These are phyloP conservation scores for Tapirus indicus DNA, from an alignment of 2,797 vertebrate genomes.

Conservation along the genomic window DNA sequence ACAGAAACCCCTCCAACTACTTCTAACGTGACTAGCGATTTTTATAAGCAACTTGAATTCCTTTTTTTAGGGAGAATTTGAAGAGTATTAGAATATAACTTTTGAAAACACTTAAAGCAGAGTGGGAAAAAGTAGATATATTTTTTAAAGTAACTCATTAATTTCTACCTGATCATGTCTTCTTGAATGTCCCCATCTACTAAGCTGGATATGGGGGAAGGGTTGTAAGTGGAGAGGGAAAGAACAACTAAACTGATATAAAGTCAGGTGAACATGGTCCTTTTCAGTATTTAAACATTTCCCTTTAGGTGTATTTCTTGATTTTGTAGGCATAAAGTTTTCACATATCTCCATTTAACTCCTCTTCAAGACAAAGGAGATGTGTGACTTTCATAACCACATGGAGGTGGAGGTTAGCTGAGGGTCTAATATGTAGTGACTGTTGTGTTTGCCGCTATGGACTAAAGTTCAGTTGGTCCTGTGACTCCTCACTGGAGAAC, in stretches of 20 bases:
- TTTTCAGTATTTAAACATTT: background rate
- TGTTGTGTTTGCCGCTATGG: background rate
- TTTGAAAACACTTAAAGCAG: background rate
- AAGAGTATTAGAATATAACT: background rate
- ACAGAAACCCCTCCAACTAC: background rate
- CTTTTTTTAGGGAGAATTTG: background rate
- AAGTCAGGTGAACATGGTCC: background rate
- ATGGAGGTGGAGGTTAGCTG: fast-evolving
- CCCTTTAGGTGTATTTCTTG: background rate
- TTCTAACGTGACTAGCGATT: background rate
- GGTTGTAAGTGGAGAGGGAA: background rate
- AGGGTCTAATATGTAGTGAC: fast-evolving
- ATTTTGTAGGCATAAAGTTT: background rate
- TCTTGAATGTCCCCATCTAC: background rate
- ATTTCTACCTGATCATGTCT: background rate
- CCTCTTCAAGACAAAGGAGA: background rate
- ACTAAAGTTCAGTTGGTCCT: too few species aligned
- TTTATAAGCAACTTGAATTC: background rate
- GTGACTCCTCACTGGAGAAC: background rate
- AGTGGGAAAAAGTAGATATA: background rate
- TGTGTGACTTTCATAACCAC: background rate
- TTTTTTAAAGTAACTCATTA: too few species aligned
- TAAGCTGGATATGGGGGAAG: background rate
- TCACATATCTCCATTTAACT: background rate
- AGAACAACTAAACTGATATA: background rate